Percentiles rank a stretch among this genome's conserved stretches.
Evolutionary conservation across 2,797 vertebrate genomes (phyloP).

Genomic region (Hephaestus fuliginosus): DNA sequence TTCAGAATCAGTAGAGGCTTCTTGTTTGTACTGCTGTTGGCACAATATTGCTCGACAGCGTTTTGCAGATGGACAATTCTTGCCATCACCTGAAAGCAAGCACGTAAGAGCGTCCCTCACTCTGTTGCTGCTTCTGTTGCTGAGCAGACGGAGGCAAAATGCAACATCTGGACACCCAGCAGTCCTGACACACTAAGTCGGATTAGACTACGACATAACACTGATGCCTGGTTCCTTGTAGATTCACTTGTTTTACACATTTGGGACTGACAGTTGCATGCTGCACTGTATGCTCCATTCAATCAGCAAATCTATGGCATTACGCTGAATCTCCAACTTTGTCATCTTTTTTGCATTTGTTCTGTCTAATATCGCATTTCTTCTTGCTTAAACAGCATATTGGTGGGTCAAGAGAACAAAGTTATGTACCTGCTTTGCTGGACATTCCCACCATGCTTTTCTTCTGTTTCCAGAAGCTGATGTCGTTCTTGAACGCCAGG

Average conservation of each 20-base stretch:
- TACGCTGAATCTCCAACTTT: neutral
- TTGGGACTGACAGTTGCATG: neutral
- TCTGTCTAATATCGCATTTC: neutral
- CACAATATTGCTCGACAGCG: neutral
- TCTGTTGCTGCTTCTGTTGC: constrained; percentile 5
- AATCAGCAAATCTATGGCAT: neutral
- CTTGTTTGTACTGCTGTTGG: neutral
- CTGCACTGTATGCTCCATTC: neutral
- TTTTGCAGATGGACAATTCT: constrained; percentile 7
- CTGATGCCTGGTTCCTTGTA: neutral
- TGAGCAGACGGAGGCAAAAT: neutral
- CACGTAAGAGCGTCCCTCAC: neutral
- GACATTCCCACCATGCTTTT: constrained; percentile 99
- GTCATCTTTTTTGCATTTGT: neutral
- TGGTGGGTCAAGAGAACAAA: neutral
- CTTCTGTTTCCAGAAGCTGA: constrained; percentile 99
- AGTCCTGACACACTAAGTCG: neutral
- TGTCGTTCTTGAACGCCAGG: constrained; percentile 98
- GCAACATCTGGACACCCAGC: constrained; percentile 30
- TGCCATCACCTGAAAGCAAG: neutral
- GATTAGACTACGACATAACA: neutral
- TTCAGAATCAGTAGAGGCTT: neutral
- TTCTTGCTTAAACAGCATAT: neutral
- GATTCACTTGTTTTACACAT: constrained; percentile 3
- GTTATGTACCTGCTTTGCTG: constrained; percentile 92